Conservation (phyloP, 2,888 invertebrate genomes). For the Habrosyne pyritoides region DNA sequence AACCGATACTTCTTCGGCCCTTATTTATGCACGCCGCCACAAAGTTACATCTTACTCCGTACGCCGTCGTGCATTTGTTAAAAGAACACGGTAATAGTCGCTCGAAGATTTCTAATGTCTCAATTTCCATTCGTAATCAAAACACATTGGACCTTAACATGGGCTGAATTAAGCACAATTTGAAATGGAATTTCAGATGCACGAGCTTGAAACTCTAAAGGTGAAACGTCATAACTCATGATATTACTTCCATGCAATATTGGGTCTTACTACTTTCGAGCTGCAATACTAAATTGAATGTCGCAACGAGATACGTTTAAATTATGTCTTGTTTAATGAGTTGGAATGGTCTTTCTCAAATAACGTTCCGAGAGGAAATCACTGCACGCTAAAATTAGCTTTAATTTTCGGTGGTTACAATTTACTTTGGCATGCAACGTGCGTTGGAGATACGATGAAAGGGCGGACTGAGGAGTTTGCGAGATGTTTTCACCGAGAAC, state of each 20-base stretch:
- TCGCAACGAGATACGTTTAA: constrained; percentile 56
- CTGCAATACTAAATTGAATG: constrained; percentile 52
- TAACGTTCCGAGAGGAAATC: constrained; percentile 34
- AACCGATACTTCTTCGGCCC: constrained; percentile 69
- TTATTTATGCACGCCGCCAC: constrained; percentile 78
- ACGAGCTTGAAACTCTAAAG: constrained; percentile 47
- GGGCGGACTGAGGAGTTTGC: constrained; percentile 46
- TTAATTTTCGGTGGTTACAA: constrained; percentile 12
- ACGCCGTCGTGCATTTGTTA: constrained; percentile 78
- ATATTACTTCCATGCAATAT: constrained; percentile 32
- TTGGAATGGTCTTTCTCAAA: constrained; percentile 47
- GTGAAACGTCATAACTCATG: constrained; percentile 49
- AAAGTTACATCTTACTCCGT: constrained; percentile 80
- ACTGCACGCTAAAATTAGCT: constrained; percentile 22
- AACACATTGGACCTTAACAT: constrained; percentile 43
- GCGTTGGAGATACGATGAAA: constrained; percentile 24
- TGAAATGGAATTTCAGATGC: constrained; percentile 45
- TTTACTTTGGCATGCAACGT: constrained; percentile 36
- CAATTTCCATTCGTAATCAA: constrained; percentile 60
- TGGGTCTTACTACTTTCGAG: constrained; percentile 38
- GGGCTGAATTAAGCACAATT: constrained; percentile 30
- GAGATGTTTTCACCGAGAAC: constrained; percentile 81
- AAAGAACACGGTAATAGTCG: constrained; percentile 81
- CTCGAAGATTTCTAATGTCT: constrained; percentile 81
- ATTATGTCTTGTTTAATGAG: constrained; percentile 84